Evolutionary conservation across 2,888 invertebrate genomes (phyloP).

Genomic region (Himalopsyche tibetana): DNA sequence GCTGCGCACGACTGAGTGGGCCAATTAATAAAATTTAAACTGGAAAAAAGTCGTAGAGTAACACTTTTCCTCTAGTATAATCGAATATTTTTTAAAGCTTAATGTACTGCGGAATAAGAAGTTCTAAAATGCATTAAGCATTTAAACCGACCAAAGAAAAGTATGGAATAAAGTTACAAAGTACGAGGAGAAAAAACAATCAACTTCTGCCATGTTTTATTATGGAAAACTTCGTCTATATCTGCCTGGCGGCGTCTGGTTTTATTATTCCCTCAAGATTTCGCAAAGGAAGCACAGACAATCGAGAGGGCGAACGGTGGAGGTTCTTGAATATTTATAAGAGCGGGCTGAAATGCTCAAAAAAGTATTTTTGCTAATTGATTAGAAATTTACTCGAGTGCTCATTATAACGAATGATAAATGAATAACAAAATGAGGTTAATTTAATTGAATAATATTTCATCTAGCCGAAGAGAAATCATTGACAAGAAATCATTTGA

Average conservation of each 20-base stretch:
- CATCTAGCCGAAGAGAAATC: not conserved
- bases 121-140: slow-evolving; percentile 62
- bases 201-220: slow-evolving; percentile 62
- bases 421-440: not conserved
- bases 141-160: slow-evolving; percentile 56
- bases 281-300: slow-evolving; percentile 19
- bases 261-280: slow-evolving; percentile 58
- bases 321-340: slow-evolving; percentile 28
- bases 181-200: slow-evolving; percentile 58
- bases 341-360: not conserved
- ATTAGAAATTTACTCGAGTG: slow-evolving; percentile 29
- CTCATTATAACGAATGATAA: slow-evolving; percentile 9
- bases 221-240: slow-evolving; percentile 62
- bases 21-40: slow-evolving; percentile 55
- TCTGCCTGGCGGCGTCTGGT: slow-evolving; percentile 53
- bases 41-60: slow-evolving; percentile 45
- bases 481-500: no score
- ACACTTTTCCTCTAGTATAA: slow-evolving; percentile 39
- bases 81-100: slow-evolving; percentile 47
- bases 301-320: not conserved
- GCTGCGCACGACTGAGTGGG: not conserved
- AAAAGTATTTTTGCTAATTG: slow-evolving; percentile 40
- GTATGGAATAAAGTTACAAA: slow-evolving; percentile 43
- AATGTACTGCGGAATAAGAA: slow-evolving; percentile 53
- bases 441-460: not conserved